Evolutionary conservation across 2,888 invertebrate species (phyloP).

Genomic region (Caenorhabditis sulstoni): DNA sequence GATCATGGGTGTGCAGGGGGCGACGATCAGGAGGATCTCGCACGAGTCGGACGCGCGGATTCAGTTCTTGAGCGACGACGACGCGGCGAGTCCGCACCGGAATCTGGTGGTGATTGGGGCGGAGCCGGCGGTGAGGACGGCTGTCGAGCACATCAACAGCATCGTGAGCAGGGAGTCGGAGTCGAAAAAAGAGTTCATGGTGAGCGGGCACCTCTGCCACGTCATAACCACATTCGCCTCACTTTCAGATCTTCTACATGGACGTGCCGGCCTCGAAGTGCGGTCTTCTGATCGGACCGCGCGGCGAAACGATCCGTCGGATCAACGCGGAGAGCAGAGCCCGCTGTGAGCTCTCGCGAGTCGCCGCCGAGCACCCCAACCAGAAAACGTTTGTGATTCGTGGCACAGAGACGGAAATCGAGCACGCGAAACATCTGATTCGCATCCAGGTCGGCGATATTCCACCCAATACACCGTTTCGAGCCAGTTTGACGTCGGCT

Average conservation of each 20-base stretch:
- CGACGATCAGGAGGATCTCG: conserved; percentile 97
- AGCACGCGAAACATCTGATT: conserved; percentile 95
- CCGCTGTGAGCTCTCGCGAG: conserved; percentile 95
- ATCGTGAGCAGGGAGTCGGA: no score
- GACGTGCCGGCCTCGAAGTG: conserved; percentile 93
- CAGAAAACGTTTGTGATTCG: conserved; percentile 93
- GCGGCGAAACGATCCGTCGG: conserved; percentile 96
- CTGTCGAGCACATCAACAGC: no score
- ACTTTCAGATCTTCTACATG: conserved; percentile 73
- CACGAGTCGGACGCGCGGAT: conserved; percentile 94
- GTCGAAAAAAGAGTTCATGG: no score
- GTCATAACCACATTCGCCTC: no score
- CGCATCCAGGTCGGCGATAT: conserved; percentile 87
- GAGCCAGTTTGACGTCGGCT: background rate
- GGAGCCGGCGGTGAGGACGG: no score
- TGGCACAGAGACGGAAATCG: conserved; percentile 94
- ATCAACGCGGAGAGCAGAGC: conserved; percentile 88
- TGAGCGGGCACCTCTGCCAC: no score
- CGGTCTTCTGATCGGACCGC: conserved; percentile 95
- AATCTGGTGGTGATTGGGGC: no score
- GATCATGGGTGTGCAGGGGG: conserved; percentile 97
- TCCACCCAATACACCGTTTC: conserved; percentile 78
- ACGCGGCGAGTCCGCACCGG: conserved; percentile 83
- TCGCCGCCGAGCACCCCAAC: conserved; percentile 86
- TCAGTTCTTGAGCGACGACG: conserved; percentile 89